Evolutionary conservation across 2,113 vertebrate genomes (phyloP).

Genomic region (Caranx ignobilis): DNA sequence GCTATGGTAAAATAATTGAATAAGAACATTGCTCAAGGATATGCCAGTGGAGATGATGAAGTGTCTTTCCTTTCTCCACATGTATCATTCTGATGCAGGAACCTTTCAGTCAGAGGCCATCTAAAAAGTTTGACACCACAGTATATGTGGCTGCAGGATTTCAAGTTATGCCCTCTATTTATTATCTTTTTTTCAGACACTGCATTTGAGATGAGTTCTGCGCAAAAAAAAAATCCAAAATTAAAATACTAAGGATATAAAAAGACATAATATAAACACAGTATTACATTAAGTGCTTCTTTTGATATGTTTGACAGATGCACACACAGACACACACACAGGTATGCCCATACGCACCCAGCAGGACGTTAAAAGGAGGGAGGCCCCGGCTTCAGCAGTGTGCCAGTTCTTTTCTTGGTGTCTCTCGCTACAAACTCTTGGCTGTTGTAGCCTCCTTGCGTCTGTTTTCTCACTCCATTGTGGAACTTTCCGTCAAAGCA

Average conservation of each 20-base stretch:
- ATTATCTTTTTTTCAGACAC: background rate
- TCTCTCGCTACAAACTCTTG: slow-evolving; percentile 1
- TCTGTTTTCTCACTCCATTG: slow-evolving; percentile 26
- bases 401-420: slow-evolving; percentile 8
- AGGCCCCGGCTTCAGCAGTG: slow-evolving; percentile 3
- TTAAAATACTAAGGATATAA: no score
- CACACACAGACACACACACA: background rate
- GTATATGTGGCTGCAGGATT: background rate
- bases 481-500: slow-evolving; percentile 81
- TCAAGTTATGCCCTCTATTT: background rate
- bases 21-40: background rate
- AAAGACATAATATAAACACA: background rate
- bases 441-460: background rate
- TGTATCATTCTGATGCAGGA: background rate
- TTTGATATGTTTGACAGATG: background rate
- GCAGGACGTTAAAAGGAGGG: background rate
- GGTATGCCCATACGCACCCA: no score
- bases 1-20: no score
- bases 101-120: background rate
- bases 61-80: background rate
- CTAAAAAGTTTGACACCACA: background rate
- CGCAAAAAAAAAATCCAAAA: no score
- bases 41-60: background rate
- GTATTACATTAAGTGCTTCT: background rate
- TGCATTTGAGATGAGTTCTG: background rate